A percentile compares a stretch with the other conserved stretches of the same genome.
phyloP scores from a whole-genome alignment of 2,888 invertebrate species.

The Pristionchus arcanus region DNA sequence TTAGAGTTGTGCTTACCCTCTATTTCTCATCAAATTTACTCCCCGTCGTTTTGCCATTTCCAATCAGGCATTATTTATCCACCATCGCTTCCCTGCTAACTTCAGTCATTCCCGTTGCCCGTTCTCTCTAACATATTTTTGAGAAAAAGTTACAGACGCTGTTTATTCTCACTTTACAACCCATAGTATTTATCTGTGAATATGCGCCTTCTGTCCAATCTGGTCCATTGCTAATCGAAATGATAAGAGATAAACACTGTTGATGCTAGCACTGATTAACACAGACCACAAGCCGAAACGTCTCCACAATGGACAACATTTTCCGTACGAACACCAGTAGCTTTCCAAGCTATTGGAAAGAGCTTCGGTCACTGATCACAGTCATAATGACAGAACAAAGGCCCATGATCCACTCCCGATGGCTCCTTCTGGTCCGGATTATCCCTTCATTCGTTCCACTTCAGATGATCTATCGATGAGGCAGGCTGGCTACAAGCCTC shows the following conservation, averaged over 20 bases:
- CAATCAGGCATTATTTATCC: not conserved
- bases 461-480: not conserved
- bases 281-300: too few relatives aligned
- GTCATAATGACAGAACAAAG: not conserved
- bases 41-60: constrained; percentile 14
- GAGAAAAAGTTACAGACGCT: not conserved
- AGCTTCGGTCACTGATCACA: not conserved
- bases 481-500: not conserved
- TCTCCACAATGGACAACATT: too few relatives aligned
- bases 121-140: constrained; percentile 40
- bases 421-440: not conserved
- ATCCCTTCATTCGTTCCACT: not conserved
- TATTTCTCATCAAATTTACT: not conserved
- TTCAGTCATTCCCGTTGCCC: constrained; percentile 42
- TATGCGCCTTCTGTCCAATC: constrained; percentile 33
- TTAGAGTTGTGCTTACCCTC: constrained; percentile 47
- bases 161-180: not conserved
- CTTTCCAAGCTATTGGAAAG: too few relatives aligned
- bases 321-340: too few relatives aligned
- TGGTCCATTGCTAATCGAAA: constrained; percentile 11
- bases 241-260: constrained; percentile 5
- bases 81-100: not conserved
- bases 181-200: constrained; percentile 38
- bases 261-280: not conserved
- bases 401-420: not conserved